phyloP scores from a whole-genome alignment of 1,140 invertebrate genomes.

The Rhizoglyphus robini region DNA sequence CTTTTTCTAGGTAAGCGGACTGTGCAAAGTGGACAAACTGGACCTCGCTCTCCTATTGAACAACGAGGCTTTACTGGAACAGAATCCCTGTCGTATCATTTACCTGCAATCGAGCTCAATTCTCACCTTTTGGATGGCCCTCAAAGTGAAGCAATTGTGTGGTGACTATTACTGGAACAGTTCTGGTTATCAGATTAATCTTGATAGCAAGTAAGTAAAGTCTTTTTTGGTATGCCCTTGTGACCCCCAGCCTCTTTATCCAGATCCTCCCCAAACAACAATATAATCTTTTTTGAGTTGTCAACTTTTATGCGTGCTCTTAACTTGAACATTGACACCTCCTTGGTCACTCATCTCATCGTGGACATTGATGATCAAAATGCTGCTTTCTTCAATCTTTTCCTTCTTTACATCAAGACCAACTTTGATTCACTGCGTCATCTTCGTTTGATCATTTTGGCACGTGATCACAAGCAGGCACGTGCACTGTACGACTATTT shows the following conservation, averaged over 20 bases:
- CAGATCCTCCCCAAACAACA: slow-evolving; percentile 16
- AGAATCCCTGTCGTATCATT: slow-evolving; percentile 60
- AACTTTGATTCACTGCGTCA: background rate
- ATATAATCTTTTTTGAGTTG: slow-evolving; percentile 7
- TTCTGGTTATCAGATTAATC: slow-evolving; percentile 83
- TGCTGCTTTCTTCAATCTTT: background rate
- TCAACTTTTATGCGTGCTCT: background rate
- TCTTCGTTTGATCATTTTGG: background rate
- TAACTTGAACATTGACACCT: background rate
- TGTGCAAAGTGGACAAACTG: slow-evolving; percentile 1
- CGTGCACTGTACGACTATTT: background rate
- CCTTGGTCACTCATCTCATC: background rate
- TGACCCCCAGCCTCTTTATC: too few species aligned
- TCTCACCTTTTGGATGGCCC: slow-evolving; percentile 69
- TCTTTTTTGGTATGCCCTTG: background rate
- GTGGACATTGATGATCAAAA: slow-evolving; percentile 8
- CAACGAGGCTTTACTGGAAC: background rate
- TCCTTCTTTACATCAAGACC: background rate
- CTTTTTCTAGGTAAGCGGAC: too few species aligned
- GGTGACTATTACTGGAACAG: slow-evolving; percentile 69
- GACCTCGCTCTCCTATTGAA: background rate
- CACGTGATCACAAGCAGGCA: background rate
- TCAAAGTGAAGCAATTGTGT: slow-evolving; percentile 65
- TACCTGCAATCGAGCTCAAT: slow-evolving; percentile 84
- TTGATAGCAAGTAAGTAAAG: slow-evolving; percentile 50